Conservation (phyloP, 2,113 vertebrate genomes). For the Cryptotis parvus region DNA sequence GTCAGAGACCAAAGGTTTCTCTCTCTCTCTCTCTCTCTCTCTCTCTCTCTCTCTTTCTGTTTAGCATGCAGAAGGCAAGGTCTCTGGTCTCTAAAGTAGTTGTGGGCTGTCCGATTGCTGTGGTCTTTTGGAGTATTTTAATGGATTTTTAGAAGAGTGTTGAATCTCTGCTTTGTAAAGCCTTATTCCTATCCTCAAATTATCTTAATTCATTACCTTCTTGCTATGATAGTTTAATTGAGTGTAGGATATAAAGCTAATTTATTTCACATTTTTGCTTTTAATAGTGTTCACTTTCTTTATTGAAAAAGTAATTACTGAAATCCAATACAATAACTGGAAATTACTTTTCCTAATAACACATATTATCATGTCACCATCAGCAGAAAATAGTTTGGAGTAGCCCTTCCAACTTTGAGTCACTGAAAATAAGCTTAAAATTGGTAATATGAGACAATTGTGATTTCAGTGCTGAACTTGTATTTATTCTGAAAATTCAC, state of each 20-base stretch:
- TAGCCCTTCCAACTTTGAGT: constrained; percentile 50
- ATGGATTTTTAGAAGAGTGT: constrained; percentile 75
- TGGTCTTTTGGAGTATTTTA: constrained; percentile 74
- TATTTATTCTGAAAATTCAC: constrained; percentile 53
- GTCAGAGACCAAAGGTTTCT: neutral
- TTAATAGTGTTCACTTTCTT: constrained; percentile 85
- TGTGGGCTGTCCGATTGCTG: constrained; percentile 6
- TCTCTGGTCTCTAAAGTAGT: neutral
- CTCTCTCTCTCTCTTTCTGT: neutral
- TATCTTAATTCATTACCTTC: constrained; percentile 85
- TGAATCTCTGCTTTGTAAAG: constrained; percentile 76
- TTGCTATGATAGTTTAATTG: constrained; percentile 87
- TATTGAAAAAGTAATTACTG: constrained; percentile 89
- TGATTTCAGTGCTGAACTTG: constrained; percentile 4
- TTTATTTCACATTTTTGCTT: constrained; percentile 85
- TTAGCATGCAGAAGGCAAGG: neutral
- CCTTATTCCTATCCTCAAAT: constrained; percentile 80
- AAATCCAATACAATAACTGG: constrained; percentile 86
- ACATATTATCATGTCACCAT: constrained; percentile 82
- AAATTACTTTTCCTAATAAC: constrained; percentile 87
- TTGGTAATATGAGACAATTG: neutral
- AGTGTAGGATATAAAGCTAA: constrained; percentile 84
- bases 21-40: too few species aligned
- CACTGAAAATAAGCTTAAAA: constrained; percentile 76
- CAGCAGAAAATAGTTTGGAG: constrained; percentile 79